Conservation (phyloP, 1,140 invertebrate species). For the Anoplophora glabripennis region DNA sequence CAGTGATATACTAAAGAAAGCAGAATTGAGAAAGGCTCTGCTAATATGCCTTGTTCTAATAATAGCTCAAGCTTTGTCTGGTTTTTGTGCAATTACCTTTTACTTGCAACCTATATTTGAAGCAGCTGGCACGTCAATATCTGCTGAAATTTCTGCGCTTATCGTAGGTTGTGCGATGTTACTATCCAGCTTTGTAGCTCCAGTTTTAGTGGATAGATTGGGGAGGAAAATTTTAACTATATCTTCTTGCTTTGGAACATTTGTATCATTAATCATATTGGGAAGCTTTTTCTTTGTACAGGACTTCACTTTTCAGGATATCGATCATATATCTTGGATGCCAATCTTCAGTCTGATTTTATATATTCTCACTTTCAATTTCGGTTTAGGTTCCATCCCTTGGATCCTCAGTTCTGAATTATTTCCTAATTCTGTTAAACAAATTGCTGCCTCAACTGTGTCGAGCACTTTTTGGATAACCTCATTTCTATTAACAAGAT, state of each 20-base stretch:
- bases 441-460: constrained; percentile 67
- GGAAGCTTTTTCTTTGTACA: too few species aligned
- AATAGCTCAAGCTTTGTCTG: too few species aligned
- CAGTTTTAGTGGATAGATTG: constrained; percentile 1
- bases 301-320: neutral
- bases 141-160: constrained; percentile 4
- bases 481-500: constrained; percentile 74
- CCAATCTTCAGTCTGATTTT: constrained; percentile 10
- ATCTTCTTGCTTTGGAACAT: neutral
- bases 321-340: constrained; percentile 7
- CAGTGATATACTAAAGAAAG: constrained; percentile 8
- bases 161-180: constrained; percentile 12
- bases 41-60: constrained; percentile 4
- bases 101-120: too few species aligned
- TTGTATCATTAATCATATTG: too few species aligned
- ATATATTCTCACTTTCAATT: constrained; percentile 10
- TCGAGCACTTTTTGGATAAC: constrained; percentile 72
- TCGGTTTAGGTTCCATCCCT: constrained; percentile 1
- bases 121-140: neutral
- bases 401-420: constrained; percentile 79
- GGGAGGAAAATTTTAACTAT: constrained; percentile 1
- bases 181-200: constrained; percentile 10
- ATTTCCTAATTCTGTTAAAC: constrained; percentile 71
- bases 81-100: too few species aligned
- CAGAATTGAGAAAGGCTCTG: constrained; percentile 6